Conservation (phyloP, 2,888 invertebrate species). For the Unio delphinus region DNA sequence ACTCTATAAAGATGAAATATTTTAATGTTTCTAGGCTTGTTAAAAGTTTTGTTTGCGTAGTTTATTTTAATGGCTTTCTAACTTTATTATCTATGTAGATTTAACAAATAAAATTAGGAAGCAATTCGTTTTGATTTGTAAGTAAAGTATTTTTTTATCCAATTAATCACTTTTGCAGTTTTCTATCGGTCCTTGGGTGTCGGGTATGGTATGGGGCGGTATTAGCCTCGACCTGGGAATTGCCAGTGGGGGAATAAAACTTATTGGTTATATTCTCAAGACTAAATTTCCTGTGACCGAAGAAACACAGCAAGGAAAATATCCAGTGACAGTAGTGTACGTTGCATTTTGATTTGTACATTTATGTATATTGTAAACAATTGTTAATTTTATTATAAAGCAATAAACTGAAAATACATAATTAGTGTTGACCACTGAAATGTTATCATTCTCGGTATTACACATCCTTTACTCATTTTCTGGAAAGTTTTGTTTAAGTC, state of each 20-base stretch:
- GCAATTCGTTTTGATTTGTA: background rate
- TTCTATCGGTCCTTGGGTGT: slow-evolving; percentile 28
- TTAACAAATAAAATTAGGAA: background rate
- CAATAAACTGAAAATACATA: too few relatives aligned
- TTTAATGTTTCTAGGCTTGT: too few relatives aligned
- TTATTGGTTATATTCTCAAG: slow-evolving; percentile 29
- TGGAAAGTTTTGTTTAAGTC: too few relatives aligned
- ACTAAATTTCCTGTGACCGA: slow-evolving; percentile 26
- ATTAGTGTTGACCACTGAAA: too few relatives aligned
- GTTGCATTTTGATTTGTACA: slow-evolving; percentile 5
- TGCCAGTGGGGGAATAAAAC: slow-evolving; percentile 24
- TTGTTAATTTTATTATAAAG: background rate
- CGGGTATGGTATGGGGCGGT: slow-evolving; percentile 39
- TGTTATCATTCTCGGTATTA: too few relatives aligned
- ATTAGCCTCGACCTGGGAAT: slow-evolving; percentile 21
- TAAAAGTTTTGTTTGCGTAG: too few relatives aligned
- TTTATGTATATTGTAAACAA: background rate
- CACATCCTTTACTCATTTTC: too few relatives aligned
- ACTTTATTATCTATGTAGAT: too few relatives aligned
- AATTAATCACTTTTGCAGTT: slow-evolving; percentile 10
- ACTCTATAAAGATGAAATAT: too few relatives aligned
- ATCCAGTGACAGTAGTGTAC: slow-evolving; percentile 7
- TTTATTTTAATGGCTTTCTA: too few relatives aligned
- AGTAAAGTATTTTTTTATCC: background rate
- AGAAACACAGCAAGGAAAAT: slow-evolving; percentile 8